phyloP scores from a whole-genome alignment of 2,888 invertebrate genomes.

The Epistrophe grossulariae region DNA sequence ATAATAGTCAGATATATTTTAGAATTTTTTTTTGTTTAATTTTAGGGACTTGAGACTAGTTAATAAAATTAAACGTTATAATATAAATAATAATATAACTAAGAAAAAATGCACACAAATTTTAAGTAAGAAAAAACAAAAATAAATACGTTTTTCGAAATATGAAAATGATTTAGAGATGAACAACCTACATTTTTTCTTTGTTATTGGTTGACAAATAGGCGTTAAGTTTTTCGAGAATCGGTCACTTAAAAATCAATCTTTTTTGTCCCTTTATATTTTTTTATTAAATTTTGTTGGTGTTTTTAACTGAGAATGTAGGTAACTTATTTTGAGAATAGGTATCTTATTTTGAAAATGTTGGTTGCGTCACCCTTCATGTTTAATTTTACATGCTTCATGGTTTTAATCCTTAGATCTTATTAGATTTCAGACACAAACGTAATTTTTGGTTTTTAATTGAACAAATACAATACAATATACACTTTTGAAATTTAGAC shows the following conservation, averaged over 20 bases:
- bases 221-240: neutral
- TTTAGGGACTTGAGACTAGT: constrained; percentile 55
- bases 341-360: too few species aligned
- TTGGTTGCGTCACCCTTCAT: too few species aligned
- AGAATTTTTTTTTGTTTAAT: constrained; percentile 22
- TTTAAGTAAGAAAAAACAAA: constrained; percentile 70
- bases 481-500: too few species aligned
- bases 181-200: neutral
- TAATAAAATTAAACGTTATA: constrained; percentile 34
- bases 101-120: constrained; percentile 40
- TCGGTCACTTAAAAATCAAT: neutral
- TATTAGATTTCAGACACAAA: too few species aligned
- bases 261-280: too few species aligned
- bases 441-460: too few species aligned
- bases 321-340: too few species aligned
- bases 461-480: too few species aligned
- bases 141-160: constrained; percentile 49
- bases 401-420: too few species aligned
- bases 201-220: neutral
- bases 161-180: constrained; percentile 2
- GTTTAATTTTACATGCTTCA: too few species aligned
- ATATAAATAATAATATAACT: constrained; percentile 20
- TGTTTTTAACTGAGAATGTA: too few species aligned
- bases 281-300: too few species aligned
- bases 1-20: neutral